Evolutionary conservation across 2,797 vertebrate genomes (phyloP), one percentile per base, ranked within the genome.

Genomic region (Masticophis lateralis): DNA sequence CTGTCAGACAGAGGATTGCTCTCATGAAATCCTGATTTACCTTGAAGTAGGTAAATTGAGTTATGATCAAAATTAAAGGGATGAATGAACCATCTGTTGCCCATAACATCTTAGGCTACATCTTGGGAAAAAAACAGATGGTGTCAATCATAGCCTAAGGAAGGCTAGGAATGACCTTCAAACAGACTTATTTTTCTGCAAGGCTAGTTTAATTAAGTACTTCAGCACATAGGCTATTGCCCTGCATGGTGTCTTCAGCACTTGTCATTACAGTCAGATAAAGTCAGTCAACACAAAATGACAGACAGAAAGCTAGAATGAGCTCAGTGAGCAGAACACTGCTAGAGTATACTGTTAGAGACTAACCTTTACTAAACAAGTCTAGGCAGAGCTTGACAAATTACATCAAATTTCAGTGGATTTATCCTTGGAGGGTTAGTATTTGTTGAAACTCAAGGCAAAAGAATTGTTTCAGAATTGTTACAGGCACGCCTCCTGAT

Each of bases 141-240:
- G 74, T 47, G 22, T 18, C 55, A 51, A 93, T 0, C 27, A 10
- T 51, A 83, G 37, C 86, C 90, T 91, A 60, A 61, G 86, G 43
- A 61, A 51, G n/a, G 60, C 20, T 6, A 16, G 87, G 55, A 32
- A 22, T 53, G 1, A 74, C 53, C 87, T 28, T 87, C 90, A 79
- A 53, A 47, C 91, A 95, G 93, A 94, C 79, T 92, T 88, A 53
- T 9, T 1, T 32, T 89, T 94, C 96, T 94, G 91, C 25, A 69
- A 92, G 91, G 66, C 89, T 95, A 66, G 69, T 92, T 95, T 96
- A 96, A 96, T 97, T 96, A 95, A 95, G 90, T 91, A 69, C 94
- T 96, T 96, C 90, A 93, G 89, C 92, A 91, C 91, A 93, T 87
- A 79, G 83, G 91, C 94, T 89, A 53, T 79, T 74, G 87, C 59